Conservation (phyloP, 2,113 vertebrate genomes). For the Eonycteris spelaea region DNA sequence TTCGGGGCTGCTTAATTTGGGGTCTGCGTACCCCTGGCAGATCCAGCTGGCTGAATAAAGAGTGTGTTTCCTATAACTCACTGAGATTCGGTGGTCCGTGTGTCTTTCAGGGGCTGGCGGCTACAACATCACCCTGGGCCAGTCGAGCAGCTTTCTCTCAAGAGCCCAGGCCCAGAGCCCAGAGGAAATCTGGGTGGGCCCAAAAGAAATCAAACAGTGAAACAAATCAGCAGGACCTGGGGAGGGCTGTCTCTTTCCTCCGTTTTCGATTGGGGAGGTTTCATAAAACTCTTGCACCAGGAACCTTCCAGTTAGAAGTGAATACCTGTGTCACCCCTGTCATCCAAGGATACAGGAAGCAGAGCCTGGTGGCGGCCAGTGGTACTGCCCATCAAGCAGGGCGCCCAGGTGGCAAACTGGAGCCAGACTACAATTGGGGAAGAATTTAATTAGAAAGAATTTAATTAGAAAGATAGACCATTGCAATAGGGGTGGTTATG, state of each 20-base stretch:
- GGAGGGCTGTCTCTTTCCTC: background rate
- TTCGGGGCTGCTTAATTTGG: too few species aligned
- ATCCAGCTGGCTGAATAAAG: too few species aligned
- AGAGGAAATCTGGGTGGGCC: background rate
- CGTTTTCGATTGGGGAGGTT: background rate
- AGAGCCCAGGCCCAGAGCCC: background rate
- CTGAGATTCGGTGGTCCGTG: too few species aligned
- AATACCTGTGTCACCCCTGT: background rate
- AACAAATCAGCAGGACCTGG: background rate
- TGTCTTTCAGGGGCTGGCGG: too few species aligned
- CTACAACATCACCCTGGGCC: background rate
- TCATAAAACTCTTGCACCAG: background rate
- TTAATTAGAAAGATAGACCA: background rate
- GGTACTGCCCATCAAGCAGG: background rate
- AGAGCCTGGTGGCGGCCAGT: fast-evolving
- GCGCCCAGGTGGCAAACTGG: background rate
- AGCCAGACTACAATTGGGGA: background rate
- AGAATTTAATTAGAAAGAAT: background rate
- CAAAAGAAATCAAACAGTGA: background rate
- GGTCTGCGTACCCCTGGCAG: too few species aligned
- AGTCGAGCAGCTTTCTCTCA: background rate
- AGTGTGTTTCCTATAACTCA: too few species aligned
- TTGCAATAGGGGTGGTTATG: background rate
- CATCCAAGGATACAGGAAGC: background rate
- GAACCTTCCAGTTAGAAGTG: background rate